phyloP scores from a whole-genome alignment of 1,140 invertebrate genomes.

The Berghia stephanieae region DNA sequence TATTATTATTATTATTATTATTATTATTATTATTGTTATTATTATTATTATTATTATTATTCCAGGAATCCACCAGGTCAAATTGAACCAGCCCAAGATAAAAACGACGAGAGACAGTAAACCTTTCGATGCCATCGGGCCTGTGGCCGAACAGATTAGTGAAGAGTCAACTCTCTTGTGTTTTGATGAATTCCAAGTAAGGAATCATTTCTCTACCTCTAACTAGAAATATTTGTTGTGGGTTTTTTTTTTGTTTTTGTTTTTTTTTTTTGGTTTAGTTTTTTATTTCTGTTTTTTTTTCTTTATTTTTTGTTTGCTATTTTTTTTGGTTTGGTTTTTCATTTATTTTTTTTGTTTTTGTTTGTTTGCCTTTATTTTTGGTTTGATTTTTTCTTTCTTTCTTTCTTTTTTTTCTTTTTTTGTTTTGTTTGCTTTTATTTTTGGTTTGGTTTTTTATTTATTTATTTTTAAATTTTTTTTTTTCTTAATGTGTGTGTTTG shows the following conservation, averaged over 20 bases:
- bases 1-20: background rate
- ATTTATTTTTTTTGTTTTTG: background rate
- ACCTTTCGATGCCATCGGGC: conserved; percentile 90
- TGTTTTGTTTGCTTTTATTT: no score
- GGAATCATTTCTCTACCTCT: no score
- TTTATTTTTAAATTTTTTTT: no score
- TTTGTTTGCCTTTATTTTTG: background rate
- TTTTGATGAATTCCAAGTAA: conserved; percentile 99
- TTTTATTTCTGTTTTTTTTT: background rate
- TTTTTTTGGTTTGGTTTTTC: background rate
- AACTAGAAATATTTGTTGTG: no score
- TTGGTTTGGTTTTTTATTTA: no score
- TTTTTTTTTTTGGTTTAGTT: background rate
- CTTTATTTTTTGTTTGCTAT: background rate
- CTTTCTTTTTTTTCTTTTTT: no score
- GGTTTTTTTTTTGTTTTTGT: background rate
- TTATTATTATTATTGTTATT: background rate
- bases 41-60: background rate
- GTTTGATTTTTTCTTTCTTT: background rate
- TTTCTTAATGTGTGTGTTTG: no score
- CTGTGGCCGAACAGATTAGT: conserved; percentile 88
- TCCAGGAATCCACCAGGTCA: conserved; percentile 67
- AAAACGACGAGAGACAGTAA: conserved; percentile 49
- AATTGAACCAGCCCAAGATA: conserved; percentile 52
- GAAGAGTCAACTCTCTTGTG: conserved; percentile 91